Evolutionary conservation across 2,888 invertebrate species (phyloP), one percentile per base, ranked within the genome.

Genomic region (Apamea sordens): DNA sequence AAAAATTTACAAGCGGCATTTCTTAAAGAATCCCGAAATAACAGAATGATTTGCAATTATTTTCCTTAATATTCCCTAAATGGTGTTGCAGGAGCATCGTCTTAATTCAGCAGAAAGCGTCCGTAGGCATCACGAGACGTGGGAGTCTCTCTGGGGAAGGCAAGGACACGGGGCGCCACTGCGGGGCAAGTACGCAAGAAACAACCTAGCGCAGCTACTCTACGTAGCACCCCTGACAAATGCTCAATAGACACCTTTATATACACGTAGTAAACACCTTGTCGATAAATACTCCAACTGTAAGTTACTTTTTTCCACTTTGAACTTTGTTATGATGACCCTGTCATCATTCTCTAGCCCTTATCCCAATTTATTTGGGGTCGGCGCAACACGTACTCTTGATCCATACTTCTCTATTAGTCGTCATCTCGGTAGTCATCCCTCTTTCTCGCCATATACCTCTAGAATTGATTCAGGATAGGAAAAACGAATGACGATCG

Each of bases 121-220:
- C 79, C 97, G 97, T 73, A 97, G 97, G 85, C 98, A 98, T 93
- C 98, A 98, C 93, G 97, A 97, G 87, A 98, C 98, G 3, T 98
- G 98, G 98, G 97, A 98, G 72, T 97, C 97, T 18, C 97, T 98
- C 89, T 98, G 98, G 98, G 98, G 98, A 47, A 97, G 98, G 70
- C 98, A 98, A 0, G 98, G 98, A 1, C 98, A 98, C 90, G 97
- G 97, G 0, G 97, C 97, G 1, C 97, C 97, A 13, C 93, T 93
- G 59, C 97, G 96, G 0, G 98, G 97, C 56, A 93, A 94, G 36
- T 96, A 96, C 83, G 96, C 95, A 5, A 89, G 97, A 68, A 94
- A 93, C 89, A 97, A 97, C 81, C 93, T 97, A 18, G 95, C 95
- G 0, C 94, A 93, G 32, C 86, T 97, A 41, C 92, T 97, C 2